phyloP scores from a whole-genome alignment of 2,888 invertebrate species.

The Cheilosia grossa region DNA sequence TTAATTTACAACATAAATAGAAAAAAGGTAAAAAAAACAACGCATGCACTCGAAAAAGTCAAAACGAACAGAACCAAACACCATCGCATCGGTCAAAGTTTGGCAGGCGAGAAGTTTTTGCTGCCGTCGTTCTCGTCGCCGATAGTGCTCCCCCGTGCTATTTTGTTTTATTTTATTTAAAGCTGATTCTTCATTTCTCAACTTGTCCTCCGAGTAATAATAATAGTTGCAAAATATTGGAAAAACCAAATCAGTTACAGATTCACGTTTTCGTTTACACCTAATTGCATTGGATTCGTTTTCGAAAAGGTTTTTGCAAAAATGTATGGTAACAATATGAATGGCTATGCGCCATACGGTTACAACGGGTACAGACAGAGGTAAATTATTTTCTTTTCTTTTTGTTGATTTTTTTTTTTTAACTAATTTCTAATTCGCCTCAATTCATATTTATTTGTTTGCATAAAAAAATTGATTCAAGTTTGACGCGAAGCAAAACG shows the following conservation, averaged over 20 bases:
- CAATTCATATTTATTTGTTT: slow-evolving; percentile 9
- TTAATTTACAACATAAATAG: background rate
- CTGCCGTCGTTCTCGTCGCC: slow-evolving; percentile 49
- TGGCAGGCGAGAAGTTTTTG: slow-evolving; percentile 38
- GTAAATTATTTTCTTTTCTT: slow-evolving; percentile 75
- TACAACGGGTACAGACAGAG: slow-evolving; percentile 79
- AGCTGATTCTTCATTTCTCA: slow-evolving; percentile 46
- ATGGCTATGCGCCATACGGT: slow-evolving; percentile 78
- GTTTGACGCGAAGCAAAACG: slow-evolving; percentile 11
- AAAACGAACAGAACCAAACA: slow-evolving; percentile 68
- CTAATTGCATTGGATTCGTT: slow-evolving; percentile 44
- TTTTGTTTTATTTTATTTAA: slow-evolving; percentile 62
- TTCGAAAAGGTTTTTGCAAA: slow-evolving; percentile 44
- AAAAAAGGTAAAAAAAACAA: slow-evolving; percentile 21
- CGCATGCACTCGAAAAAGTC: slow-evolving; percentile 50
- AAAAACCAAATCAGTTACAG: slow-evolving; percentile 33
- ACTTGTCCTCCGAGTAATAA: slow-evolving; percentile 20
- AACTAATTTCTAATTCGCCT: slow-evolving; percentile 26
- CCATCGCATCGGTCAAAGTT: slow-evolving; percentile 59
- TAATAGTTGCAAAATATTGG: slow-evolving; percentile 15
- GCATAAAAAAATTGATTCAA: background rate
- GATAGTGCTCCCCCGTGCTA: slow-evolving; percentile 56
- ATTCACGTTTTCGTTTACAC: slow-evolving; percentile 34
- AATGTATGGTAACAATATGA: slow-evolving; percentile 79
- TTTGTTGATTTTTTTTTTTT: slow-evolving; percentile 36